These are phyloP conservation scores for Atrichornis clamosus DNA, from an alignment of 2,113 vertebrate species.

Conservation along the genomic window DNA sequence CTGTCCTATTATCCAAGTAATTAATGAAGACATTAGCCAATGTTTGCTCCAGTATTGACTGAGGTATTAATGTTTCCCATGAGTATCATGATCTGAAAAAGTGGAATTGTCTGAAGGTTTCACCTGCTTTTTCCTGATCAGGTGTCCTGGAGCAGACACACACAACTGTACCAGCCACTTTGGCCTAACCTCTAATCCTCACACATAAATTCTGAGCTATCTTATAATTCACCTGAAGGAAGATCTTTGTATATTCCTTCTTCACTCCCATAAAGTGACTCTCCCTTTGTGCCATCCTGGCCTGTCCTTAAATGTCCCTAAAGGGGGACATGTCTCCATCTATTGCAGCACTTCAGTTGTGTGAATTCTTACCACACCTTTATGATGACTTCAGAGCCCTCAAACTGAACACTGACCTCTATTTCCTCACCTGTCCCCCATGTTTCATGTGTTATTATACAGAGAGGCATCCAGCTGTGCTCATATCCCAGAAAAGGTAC, in stretches of 20 bases:
- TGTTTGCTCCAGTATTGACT: background rate
- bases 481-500: background rate
- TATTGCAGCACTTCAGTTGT: background rate
- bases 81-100: background rate
- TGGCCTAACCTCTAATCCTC: background rate
- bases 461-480: background rate
- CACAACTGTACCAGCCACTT: background rate
- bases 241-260: background rate
- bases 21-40: background rate
- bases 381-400: background rate
- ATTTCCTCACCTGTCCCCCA: background rate
- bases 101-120: background rate
- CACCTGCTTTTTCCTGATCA: background rate
- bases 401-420: background rate
- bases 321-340: background rate
- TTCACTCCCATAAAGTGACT: background rate
- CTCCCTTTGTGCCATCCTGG: background rate
- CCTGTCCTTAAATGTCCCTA: background rate
- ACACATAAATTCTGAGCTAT: background rate
- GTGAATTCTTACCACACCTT: background rate
- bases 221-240: background rate
- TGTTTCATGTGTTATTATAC: background rate
- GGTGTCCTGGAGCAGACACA: background rate
- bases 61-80: background rate
- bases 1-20: background rate